Evolutionary conservation across 2,113 vertebrate species (phyloP).

Genomic region (Caloenas nicobarica): DNA sequence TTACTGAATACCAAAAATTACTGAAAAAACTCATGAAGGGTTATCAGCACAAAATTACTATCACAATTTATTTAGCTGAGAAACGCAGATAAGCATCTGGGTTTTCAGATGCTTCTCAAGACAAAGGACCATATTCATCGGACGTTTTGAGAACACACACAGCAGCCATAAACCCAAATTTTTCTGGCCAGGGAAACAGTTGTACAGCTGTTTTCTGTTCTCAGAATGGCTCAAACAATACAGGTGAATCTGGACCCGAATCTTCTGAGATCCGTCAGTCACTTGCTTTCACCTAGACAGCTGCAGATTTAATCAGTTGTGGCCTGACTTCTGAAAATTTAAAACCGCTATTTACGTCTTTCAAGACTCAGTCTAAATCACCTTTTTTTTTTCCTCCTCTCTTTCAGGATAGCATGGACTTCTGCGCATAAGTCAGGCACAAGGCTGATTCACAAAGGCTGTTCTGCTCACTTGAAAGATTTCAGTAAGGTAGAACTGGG

Average conservation of each 20-base stretch:
- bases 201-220: slow-evolving; percentile 49
- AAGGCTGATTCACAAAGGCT: background rate
- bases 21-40: background rate
- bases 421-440: background rate
- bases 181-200: background rate
- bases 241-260: slow-evolving; percentile 13
- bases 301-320: slow-evolving; percentile 7
- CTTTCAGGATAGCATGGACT: background rate
- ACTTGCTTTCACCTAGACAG: slow-evolving; percentile 31
- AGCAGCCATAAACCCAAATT: slow-evolving; percentile 17
- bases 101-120: background rate
- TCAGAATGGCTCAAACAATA: slow-evolving; percentile 25
- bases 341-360: background rate
- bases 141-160: background rate
- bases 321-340: background rate
- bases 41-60: background rate
- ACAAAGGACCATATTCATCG: slow-evolving; percentile 11
- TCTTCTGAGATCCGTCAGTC: slow-evolving; percentile 29
- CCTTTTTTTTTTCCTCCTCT: background rate
- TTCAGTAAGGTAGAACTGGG: background rate
- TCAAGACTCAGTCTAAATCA: background rate
- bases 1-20: background rate
- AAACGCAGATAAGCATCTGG: slow-evolving; percentile 39
- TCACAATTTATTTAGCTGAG: slow-evolving; percentile 28
- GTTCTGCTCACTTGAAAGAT: accelerated